Evolutionary conservation across 2,797 vertebrate species (phyloP).

Genomic region (Mastacembelus armatus): DNA sequence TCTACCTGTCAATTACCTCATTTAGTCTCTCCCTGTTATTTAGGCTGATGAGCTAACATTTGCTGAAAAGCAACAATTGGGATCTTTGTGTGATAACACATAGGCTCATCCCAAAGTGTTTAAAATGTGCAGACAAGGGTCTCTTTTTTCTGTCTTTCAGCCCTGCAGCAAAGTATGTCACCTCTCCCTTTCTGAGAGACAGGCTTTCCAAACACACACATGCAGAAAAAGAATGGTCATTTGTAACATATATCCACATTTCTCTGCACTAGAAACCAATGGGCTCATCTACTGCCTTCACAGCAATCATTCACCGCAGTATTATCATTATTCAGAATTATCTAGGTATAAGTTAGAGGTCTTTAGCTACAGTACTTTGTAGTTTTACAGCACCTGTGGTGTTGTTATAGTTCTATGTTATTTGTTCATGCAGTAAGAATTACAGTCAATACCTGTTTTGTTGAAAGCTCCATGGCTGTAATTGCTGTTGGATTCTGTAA

Average conservation of each 20-base stretch:
- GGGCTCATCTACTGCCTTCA: neutral
- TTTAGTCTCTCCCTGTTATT: conserved; percentile 48
- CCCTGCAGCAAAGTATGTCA: conserved; percentile 47
- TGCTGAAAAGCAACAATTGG: conserved; percentile 44
- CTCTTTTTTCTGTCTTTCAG: conserved; percentile 53
- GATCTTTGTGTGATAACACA: conserved; percentile 43
- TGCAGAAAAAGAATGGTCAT: neutral
- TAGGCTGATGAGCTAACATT: conserved; percentile 48
- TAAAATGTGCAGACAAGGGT: conserved; percentile 33
- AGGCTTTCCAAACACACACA: conserved; percentile 4
- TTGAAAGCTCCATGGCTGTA: conserved; percentile 96
- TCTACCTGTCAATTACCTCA: conserved; percentile 46
- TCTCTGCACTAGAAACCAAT: neutral
- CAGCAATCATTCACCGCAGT: neutral
- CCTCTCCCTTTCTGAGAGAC: neutral
- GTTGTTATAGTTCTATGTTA: neutral
- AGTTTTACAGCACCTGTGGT: neutral
- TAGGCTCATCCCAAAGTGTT: conserved; percentile 32
- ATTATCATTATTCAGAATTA: neutral
- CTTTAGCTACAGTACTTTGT: neutral
- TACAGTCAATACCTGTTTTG: conserved; percentile 89
- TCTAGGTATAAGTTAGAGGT: neutral
- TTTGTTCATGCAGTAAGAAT: conserved; percentile 4
- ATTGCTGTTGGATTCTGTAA: conserved; percentile 91
- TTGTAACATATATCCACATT: neutral